These are phyloP conservation scores for Menidia beryllina DNA, from an alignment of 2,113 vertebrate genomes.

Conservation along the genomic window DNA sequence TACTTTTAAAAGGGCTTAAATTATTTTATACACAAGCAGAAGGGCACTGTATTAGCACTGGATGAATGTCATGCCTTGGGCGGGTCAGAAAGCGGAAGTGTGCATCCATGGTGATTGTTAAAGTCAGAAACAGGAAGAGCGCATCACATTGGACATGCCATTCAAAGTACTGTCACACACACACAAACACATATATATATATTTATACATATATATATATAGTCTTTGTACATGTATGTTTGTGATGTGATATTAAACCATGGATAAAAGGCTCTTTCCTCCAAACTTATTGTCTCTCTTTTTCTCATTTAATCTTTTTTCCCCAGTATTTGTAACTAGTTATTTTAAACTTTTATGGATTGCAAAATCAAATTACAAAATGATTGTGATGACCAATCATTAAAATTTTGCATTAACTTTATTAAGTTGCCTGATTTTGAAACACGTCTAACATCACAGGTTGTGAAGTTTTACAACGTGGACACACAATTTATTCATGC, in stretches of 20 bases:
- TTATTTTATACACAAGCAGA: conserved; percentile 10
- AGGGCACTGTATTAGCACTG: conserved; percentile 1
- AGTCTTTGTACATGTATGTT: neutral
- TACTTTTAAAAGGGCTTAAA: neutral
- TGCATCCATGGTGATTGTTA: conserved; percentile 69
- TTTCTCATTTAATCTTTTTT: neutral
- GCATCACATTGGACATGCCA: conserved; percentile 49
- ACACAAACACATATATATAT: no score
- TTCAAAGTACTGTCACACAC: no score
- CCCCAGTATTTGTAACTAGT: neutral
- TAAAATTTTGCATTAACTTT: neutral
- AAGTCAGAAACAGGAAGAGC: conserved; percentile 74
- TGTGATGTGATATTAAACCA: conserved; percentile 31
- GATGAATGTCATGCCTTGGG: conserved; percentile 22
- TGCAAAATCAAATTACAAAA: neutral
- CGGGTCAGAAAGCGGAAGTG: conserved; percentile 75
- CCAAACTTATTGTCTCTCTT: neutral
- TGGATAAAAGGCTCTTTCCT: conserved; percentile 1
- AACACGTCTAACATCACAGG: no score
- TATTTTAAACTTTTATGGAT: neutral
- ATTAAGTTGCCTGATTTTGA: neutral
- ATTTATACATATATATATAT: no score
- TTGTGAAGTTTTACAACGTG: neutral
- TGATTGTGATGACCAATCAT: neutral
- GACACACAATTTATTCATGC: neutral